phyloP scores from a whole-genome alignment of 2,113 vertebrate genomes.

The Lanius ludovicianus region DNA sequence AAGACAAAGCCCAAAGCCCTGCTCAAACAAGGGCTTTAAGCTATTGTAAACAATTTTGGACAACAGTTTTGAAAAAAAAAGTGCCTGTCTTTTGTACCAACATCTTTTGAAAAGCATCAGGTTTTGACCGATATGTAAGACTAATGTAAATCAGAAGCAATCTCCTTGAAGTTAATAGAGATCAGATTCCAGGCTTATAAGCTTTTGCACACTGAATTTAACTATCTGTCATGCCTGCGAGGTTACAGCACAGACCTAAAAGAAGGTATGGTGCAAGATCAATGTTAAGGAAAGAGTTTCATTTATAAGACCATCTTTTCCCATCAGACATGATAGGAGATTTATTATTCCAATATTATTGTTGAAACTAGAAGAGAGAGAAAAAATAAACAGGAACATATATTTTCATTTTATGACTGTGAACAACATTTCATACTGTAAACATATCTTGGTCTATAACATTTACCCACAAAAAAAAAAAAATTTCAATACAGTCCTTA shows the following conservation, averaged over 20 bases:
- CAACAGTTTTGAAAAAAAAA: background rate
- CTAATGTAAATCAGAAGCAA: constrained; percentile 8
- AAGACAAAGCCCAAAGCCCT: background rate
- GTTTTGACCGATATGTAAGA: background rate
- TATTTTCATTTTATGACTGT: constrained; percentile 48
- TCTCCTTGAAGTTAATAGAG: constrained; percentile 42
- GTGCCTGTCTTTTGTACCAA: background rate
- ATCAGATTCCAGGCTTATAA: constrained; percentile 20
- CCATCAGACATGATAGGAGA: constrained; percentile 64
- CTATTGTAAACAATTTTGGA: background rate
- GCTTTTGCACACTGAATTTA: constrained; percentile 41
- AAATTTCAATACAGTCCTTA: constrained; percentile 72
- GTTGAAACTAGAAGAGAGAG: constrained; percentile 38
- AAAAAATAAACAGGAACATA: constrained; percentile 47
- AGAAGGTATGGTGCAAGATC: constrained; percentile 35
- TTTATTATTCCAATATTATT: constrained; percentile 63
- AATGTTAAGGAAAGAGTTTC: constrained; percentile 46
- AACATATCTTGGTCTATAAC: constrained; percentile 59
- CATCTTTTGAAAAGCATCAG: background rate
- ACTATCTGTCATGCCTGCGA: constrained; percentile 40
- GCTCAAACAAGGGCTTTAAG: background rate
- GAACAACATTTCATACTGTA: constrained; percentile 60
- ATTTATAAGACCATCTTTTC: constrained; percentile 62
- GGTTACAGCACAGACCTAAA: constrained; percentile 27
- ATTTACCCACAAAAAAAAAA: constrained; percentile 65